Percentiles rank a stretch among this genome's conserved stretches.
phyloP scores from a whole-genome alignment of 2,888 invertebrate species.

The Spodoptera picta region DNA sequence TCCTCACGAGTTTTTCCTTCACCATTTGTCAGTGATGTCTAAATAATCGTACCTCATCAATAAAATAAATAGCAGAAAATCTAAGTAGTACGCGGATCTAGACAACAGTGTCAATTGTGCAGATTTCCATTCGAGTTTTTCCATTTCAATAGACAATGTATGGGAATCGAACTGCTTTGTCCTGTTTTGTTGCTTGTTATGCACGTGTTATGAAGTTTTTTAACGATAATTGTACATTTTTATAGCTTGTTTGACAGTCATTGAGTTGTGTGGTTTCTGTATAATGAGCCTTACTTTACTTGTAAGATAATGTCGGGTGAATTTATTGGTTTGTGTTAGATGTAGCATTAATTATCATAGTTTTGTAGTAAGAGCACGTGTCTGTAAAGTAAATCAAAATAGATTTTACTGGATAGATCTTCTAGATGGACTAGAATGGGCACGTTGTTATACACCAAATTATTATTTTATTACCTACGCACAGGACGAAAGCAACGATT shows the following conservation, averaged over 20 bases:
- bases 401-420: too few relatives aligned
- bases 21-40: too few relatives aligned
- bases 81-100: slow-evolving; percentile 24
- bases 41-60: too few relatives aligned
- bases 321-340: neutral
- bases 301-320: neutral
- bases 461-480: too few relatives aligned
- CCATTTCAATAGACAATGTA: slow-evolving; percentile 37
- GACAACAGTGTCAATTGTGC: slow-evolving; percentile 27
- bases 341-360: too few relatives aligned
- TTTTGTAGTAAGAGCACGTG: too few relatives aligned
- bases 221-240: slow-evolving; percentile 12
- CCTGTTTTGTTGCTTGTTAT: slow-evolving; percentile 22
- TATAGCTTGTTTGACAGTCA: slow-evolving; percentile 3
- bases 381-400: too few relatives aligned
- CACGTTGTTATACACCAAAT: too few relatives aligned
- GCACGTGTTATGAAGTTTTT: slow-evolving; percentile 18
- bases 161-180: slow-evolving; percentile 40
- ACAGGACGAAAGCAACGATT: too few relatives aligned
- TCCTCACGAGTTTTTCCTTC: too few relatives aligned
- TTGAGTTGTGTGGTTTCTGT: neutral
- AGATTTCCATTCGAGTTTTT: slow-evolving; percentile 44
- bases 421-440: too few relatives aligned
- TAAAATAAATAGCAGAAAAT: slow-evolving; percentile 9
- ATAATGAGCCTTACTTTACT: neutral